phyloP scores from a whole-genome alignment of 2,888 invertebrate species.

The Esperia sulphurella region DNA sequence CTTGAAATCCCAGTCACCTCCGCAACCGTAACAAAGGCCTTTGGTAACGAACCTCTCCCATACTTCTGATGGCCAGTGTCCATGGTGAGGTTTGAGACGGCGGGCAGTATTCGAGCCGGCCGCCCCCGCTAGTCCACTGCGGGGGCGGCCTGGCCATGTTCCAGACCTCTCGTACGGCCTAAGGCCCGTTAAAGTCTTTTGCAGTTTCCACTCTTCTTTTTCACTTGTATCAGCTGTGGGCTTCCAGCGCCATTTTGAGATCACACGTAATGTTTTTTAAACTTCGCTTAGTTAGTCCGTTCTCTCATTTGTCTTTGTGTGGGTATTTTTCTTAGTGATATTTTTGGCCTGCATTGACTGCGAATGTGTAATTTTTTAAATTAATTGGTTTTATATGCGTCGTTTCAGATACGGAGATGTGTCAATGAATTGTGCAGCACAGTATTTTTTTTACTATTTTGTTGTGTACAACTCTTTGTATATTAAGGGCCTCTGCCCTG shows the following conservation, averaged over 20 bases:
- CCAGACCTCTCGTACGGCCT: slow-evolving; percentile 43
- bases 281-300: slow-evolving; percentile 38
- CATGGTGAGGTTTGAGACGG: background rate
- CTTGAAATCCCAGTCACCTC: slow-evolving; percentile 65
- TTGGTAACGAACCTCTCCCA: slow-evolving; percentile 62
- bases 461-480: too few species aligned
- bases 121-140: slow-evolving; percentile 41
- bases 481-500: too few species aligned
- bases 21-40: slow-evolving; percentile 67
- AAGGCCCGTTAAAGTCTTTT: slow-evolving; percentile 46
- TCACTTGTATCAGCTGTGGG: slow-evolving; percentile 62
- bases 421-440: slow-evolving; percentile 36
- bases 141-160: slow-evolving; percentile 76
- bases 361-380: slow-evolving; percentile 8
- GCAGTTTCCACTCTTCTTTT: slow-evolving; percentile 72
- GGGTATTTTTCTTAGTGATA: slow-evolving; percentile 7
- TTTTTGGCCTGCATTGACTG: slow-evolving; percentile 17
- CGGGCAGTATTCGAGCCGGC: background rate
- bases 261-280: slow-evolving; percentile 66
- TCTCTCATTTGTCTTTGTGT: slow-evolving; percentile 23
- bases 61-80: slow-evolving; percentile 14
- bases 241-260: slow-evolving; percentile 74
- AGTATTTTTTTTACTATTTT: too few species aligned
- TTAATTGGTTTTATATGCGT: slow-evolving; percentile 7
- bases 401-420: slow-evolving; percentile 28